Evolutionary conservation across 1,140 invertebrate species (phyloP).

Genomic region (Argopecten irradians): DNA sequence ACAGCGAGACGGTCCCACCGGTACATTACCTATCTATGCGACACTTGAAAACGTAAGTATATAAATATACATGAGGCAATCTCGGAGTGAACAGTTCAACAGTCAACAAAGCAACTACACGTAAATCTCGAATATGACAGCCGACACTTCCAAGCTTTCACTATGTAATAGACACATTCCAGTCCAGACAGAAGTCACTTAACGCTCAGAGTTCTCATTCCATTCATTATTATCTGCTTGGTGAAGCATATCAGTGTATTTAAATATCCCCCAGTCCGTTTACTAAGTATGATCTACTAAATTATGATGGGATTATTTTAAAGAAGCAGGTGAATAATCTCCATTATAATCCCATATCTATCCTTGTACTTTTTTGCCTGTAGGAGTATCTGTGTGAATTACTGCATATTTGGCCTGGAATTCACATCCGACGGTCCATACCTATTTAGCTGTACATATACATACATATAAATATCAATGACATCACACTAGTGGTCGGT

Average conservation of each 20-base stretch:
- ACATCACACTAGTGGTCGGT: background rate
- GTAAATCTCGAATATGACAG: conserved; percentile 17
- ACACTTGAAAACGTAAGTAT: conserved; percentile 18
- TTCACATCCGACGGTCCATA: background rate
- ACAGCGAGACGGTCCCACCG: background rate
- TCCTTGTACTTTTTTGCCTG: background rate
- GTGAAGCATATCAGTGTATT: conserved; percentile 10
- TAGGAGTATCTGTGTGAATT: conserved; percentile 1
- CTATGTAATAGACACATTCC: background rate
- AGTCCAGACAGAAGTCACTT: conserved; percentile 14
- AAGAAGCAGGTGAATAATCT: background rate
- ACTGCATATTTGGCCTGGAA: background rate
- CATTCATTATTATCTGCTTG: conserved; percentile 22
- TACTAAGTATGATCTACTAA: background rate
- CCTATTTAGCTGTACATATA: background rate
- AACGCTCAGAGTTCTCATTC: background rate
- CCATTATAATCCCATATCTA: background rate
- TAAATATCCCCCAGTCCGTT: background rate
- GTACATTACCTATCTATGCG: background rate
- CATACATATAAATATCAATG: background rate
- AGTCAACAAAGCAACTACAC: background rate
- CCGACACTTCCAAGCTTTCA: background rate
- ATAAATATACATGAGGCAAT: conserved; percentile 11
- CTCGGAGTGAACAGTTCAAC: conserved; percentile 14
- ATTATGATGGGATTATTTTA: background rate